These are phyloP conservation scores for Eulemur macaco DNA, from an alignment of 2,113 vertebrate species.

Conservation along the genomic window DNA sequence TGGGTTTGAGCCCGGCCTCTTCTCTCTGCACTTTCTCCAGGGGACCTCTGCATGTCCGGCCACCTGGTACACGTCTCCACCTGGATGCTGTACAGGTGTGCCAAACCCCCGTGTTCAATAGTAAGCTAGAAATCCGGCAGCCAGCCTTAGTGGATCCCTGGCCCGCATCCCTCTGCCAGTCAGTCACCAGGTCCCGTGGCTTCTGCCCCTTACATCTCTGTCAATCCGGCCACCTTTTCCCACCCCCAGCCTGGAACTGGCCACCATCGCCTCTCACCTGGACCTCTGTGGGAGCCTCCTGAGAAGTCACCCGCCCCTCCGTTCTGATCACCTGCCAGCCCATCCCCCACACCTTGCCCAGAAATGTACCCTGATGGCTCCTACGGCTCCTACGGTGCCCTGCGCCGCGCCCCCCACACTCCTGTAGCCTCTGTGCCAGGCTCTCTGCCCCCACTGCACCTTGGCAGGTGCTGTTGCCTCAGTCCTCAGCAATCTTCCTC, in stretches of 20 bases:
- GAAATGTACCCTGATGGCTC: background rate
- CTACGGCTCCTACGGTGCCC: fast-evolving
- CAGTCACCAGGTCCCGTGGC: background rate
- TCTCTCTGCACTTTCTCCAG: background rate
- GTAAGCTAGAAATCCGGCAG: background rate
- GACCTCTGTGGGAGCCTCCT: background rate
- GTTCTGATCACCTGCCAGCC: background rate
- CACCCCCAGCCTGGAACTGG: background rate
- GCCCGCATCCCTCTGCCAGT: background rate
- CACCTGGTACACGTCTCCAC: too few species aligned
- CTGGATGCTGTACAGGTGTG: background rate
- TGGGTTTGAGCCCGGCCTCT: background rate
- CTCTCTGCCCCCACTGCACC: background rate
- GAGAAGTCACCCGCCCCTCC: background rate
- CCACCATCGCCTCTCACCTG: background rate
- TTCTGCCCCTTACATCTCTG: background rate
- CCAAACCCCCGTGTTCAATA: background rate
- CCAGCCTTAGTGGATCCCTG: background rate
- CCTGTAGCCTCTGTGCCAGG: fast-evolving
- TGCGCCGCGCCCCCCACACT: fast-evolving
- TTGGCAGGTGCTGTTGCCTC: background rate
- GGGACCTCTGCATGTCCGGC: fast-evolving
- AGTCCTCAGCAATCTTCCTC: background rate
- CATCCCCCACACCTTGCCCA: background rate
- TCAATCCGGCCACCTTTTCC: background rate